Evolutionary conservation across 2,888 invertebrate genomes (phyloP).

Genomic region (Euzophera pinguis): DNA sequence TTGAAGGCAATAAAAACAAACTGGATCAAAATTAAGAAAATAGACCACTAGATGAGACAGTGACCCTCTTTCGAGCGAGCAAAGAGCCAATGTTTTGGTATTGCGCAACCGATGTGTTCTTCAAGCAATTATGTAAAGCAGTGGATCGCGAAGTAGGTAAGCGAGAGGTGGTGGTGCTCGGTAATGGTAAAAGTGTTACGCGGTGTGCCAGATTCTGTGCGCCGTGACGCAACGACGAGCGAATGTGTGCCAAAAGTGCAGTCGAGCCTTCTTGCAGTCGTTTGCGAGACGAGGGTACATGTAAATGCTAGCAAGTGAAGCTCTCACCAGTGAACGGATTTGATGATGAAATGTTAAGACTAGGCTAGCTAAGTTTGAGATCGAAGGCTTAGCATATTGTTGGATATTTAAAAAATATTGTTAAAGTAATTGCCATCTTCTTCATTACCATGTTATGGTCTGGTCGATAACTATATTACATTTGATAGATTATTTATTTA

Average conservation of each 20-base stretch:
- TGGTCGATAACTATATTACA: too few relatives aligned
- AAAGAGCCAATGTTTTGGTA: constrained; percentile 61
- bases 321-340: too few relatives aligned
- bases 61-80: constrained; percentile 54
- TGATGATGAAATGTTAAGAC: too few relatives aligned
- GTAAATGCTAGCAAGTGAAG: background rate
- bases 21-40: background rate
- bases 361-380: too few relatives aligned
- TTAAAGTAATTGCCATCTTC: too few relatives aligned
- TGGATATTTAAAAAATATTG: too few relatives aligned
- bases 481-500: too few relatives aligned
- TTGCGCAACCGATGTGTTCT: constrained; percentile 68
- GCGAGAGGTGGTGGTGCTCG: constrained; percentile 48
- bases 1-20: background rate
- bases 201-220: constrained; percentile 62
- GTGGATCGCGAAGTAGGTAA: constrained; percentile 61
- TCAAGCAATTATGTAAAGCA: constrained; percentile 73
- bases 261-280: constrained; percentile 44
- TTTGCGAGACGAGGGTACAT: background rate
- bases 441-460: too few relatives aligned
- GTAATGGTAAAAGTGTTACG: constrained; percentile 76
- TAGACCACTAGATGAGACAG: constrained; percentile 31
- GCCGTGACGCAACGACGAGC: constrained; percentile 58
- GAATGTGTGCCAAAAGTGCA: constrained; percentile 78
- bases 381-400: too few relatives aligned